Conservation (phyloP, 2,888 invertebrate species). For the Druceiella hillmani region DNA sequence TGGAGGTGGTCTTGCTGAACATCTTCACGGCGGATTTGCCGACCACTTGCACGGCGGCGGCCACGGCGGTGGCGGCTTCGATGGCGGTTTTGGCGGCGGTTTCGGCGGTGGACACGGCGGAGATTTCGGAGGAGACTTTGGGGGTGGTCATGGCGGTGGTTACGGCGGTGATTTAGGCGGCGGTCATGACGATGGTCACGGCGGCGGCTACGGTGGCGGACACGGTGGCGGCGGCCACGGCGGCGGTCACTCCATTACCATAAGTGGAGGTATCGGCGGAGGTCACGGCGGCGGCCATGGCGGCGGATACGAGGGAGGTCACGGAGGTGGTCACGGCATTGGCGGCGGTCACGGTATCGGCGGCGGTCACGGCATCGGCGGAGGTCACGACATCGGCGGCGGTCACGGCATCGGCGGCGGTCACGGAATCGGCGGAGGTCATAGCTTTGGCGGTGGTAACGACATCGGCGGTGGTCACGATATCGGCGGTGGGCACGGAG, state of each 20-base stretch:
- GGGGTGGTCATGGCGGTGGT: constrained; percentile 57
- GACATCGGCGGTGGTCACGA: constrained; percentile 23
- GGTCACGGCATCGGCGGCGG: constrained; percentile 54
- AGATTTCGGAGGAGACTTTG: constrained; percentile 41
- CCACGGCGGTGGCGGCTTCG: constrained; percentile 15
- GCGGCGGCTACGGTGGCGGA: constrained; percentile 23
- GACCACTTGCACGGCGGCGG: too few species aligned
- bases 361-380: constrained; percentile 26
- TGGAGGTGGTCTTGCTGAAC: background rate
- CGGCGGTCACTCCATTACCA: constrained; percentile 25
- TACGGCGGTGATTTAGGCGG: constrained; percentile 44
- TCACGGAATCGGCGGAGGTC: constrained; percentile 8
- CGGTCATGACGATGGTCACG: constrained; percentile 15
- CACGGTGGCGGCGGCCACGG: constrained; percentile 22
- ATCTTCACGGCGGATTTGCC: background rate
- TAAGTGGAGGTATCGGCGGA: constrained; percentile 32
- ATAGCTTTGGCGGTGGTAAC: constrained; percentile 12
- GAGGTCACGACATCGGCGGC: constrained; percentile 32
- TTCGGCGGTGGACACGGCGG: constrained; percentile 23
- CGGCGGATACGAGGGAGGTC: constrained; percentile 17
- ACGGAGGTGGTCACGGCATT: constrained; percentile 25
- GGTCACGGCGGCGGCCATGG: constrained; percentile 44
- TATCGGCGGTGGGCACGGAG: too few species aligned
- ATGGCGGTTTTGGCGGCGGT: constrained; percentile 26
- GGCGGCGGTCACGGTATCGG: constrained; percentile 23